Conservation (phyloP, 2,888 invertebrate genomes). For the Liodrosophila aerea region DNA sequence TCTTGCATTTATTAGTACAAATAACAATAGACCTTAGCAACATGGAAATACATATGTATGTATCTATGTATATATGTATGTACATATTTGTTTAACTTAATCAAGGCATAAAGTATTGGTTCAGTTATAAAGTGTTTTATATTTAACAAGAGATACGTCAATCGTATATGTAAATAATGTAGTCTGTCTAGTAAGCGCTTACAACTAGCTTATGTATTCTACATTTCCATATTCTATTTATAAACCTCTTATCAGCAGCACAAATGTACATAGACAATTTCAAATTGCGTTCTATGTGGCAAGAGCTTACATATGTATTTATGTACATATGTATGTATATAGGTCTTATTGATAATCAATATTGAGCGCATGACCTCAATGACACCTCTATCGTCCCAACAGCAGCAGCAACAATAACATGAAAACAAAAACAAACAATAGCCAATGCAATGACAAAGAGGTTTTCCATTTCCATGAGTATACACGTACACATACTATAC, state of each 20-base stretch:
- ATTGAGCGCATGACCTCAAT: slow-evolving; percentile 62
- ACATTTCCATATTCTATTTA: no score
- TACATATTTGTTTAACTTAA: no score
- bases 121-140: no score
- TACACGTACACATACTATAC: background rate
- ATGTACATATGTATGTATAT: slow-evolving; percentile 4
- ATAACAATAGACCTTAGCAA: background rate
- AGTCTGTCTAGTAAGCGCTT: no score
- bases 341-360: slow-evolving; percentile 46
- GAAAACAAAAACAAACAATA: slow-evolving; percentile 19
- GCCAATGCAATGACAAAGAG: slow-evolving; percentile 30
- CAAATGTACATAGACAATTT: slow-evolving; percentile 11
- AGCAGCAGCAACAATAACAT: slow-evolving; percentile 6
- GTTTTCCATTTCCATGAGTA: slow-evolving; percentile 12
- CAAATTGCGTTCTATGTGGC: slow-evolving; percentile 10
- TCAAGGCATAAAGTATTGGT: no score
- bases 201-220: no score
- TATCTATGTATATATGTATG: no score
- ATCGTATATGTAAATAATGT: no score
- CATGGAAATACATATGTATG: background rate
- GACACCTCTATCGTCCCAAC: slow-evolving; percentile 26
- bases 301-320: background rate
- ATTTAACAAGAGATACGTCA: no score
- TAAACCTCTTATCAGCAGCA: slow-evolving; percentile 34
- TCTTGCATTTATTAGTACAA: background rate